These are phyloP conservation scores for Malacoraja senta DNA, from an alignment of 2,797 vertebrate genomes.

Conservation along the genomic window DNA sequence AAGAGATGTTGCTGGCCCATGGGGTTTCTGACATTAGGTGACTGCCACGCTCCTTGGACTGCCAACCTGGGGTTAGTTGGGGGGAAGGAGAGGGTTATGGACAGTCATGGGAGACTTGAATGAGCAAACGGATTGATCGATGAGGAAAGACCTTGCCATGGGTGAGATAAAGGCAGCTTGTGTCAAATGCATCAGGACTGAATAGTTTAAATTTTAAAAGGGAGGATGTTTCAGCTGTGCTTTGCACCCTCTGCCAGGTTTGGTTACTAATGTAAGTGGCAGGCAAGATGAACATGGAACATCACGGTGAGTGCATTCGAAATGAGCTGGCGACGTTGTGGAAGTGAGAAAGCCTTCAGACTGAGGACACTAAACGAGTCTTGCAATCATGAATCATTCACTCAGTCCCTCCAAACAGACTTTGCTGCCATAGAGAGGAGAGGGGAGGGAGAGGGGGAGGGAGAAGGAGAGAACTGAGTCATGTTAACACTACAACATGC, in stretches of 20 bases:
- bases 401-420: not conserved
- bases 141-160: not conserved
- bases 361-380: not conserved
- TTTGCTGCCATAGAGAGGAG: not conserved
- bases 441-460: too few species aligned
- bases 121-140: not conserved
- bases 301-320: not conserved
- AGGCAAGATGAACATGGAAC: not conserved
- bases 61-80: not conserved
- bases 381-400: not conserved
- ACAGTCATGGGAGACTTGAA: not conserved
- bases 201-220: conserved; percentile 7
- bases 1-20: not conserved
- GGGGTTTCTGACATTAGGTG: not conserved
- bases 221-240: not conserved
- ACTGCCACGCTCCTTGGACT: not conserved
- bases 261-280: not conserved
- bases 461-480: not conserved
- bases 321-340: not conserved
- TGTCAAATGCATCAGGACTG: not conserved
- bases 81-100: too few species aligned
- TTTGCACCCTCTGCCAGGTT: not conserved
- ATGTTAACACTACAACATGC: not conserved
- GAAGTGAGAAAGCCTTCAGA: not conserved
- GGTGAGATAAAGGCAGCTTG: not conserved